Base-by-base conservation (phyloP, 2,888 invertebrate species). In the Cerastis leucographa region DNA sequence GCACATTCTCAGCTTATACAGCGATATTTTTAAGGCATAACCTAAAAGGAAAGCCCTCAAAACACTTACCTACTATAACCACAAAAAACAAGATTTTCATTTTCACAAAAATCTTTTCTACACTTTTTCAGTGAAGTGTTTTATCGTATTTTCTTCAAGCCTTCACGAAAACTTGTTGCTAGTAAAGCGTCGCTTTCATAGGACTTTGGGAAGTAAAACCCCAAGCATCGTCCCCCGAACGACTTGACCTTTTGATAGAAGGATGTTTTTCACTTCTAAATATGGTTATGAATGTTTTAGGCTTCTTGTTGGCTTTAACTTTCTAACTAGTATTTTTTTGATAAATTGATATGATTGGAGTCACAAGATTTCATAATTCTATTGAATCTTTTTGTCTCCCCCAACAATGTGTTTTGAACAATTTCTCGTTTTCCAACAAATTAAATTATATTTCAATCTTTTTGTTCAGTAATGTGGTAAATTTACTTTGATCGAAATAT, bases 211-310 rank as follows among this genome's bases (percentile, higher is more conserved):
- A 72, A 44, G 75, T 78, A 76, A 81, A 79, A 54, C 78, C 74
- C 76, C 73, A 69, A 74, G 61, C 79, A 76, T 62, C 68, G 73
- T 56, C 59, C 83, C 83, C 72, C 67, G 72, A 76, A 85, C 73
- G 72, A 71, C 76, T 61, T 80, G 75, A 83, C 76, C 76, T 86
- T 85, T 87, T 85, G 83, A 71, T 67, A 17, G 46, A 69, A 68
- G 61, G 61, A 70, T 35, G 70, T 83, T 83, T 87, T 87, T 78
- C 69, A 75, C 74, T 78, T 81, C 35, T 40, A 22, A 17, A 8
- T 51, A 51, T 35, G 44, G 44, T 78, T 78, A 78, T 81, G 44
- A 72, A 84, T 69, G 59, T 74, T 76, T 70, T 29, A 70, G 14
- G 22, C 14, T 40, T 54, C 9, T 56, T 42, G 25, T 49, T n/a